Percentiles rank a stretch among this genome's conserved stretches.
phyloP scores from a whole-genome alignment of 2,888 invertebrate genomes.

The Mesorhabditis belari region DNA sequence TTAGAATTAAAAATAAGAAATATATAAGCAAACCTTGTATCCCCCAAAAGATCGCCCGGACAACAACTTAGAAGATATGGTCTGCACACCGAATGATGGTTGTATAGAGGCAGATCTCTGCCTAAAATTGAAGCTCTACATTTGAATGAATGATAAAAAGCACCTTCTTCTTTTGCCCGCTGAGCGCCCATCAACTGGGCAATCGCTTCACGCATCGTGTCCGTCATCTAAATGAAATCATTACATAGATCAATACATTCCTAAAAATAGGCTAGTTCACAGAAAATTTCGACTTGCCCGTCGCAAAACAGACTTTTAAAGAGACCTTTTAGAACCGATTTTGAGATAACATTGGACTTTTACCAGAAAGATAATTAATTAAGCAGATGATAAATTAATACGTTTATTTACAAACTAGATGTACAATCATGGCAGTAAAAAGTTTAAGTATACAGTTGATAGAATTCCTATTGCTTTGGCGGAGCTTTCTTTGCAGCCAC shows the following conservation, averaged over 20 bases:
- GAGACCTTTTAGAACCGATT: not conserved
- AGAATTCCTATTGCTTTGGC: not conserved
- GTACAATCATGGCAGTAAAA: constrained; percentile 2
- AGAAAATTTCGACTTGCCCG: too few species aligned
- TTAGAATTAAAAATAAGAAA: too few species aligned
- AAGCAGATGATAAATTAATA: too few species aligned
- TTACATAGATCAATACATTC: not conserved
- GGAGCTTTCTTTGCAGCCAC: constrained; percentile 22
- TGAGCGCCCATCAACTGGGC: constrained; percentile 86
- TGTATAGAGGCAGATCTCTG: constrained; percentile 39
- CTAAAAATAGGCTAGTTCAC: not conserved
- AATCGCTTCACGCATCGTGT: constrained; percentile 88
- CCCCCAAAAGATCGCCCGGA: constrained; percentile 95
- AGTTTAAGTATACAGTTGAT: not conserved
- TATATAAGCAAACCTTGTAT: constrained; percentile 79
- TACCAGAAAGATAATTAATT: too few species aligned
- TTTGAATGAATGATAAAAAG: not conserved
- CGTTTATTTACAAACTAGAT: too few species aligned
- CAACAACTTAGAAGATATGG: constrained; percentile 97
- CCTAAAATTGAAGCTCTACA: constrained; percentile 10
- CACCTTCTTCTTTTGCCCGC: constrained; percentile 64
- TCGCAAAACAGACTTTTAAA: too few species aligned
- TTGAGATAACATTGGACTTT: too few species aligned
- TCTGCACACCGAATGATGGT: constrained; percentile 73
- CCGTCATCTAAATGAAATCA: too few species aligned